These are phyloP conservation scores for Heliconius nattereri DNA, from an alignment of 1,140 invertebrate species.

Conservation along the genomic window DNA sequence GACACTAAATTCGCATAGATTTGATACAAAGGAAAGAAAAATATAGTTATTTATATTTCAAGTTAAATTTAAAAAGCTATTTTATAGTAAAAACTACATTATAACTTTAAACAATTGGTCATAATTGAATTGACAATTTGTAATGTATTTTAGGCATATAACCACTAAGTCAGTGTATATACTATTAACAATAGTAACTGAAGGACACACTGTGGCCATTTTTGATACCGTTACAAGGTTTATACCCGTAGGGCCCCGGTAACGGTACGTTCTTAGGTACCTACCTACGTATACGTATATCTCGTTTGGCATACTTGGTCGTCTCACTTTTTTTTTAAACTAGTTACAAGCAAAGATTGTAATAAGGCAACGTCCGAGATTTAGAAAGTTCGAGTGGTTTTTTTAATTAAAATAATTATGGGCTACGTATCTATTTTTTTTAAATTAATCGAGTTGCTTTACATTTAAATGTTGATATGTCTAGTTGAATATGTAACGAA, in stretches of 20 bases:
- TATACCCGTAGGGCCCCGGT: slow-evolving; percentile 48
- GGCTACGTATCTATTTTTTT: not conserved
- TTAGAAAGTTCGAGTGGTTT: slow-evolving; percentile 17
- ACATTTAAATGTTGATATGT: not conserved
- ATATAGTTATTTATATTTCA: not conserved
- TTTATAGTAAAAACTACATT: not conserved
- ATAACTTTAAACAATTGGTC: not conserved
- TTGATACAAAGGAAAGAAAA: not conserved
- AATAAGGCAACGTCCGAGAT: slow-evolving; percentile 34
- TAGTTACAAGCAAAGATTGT: slow-evolving; percentile 32
- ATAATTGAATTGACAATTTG: not conserved
- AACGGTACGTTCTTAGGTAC: slow-evolving; percentile 38
- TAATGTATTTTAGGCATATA: not conserved
- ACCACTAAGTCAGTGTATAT: not conserved
- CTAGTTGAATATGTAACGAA: not conserved
- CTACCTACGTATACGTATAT: slow-evolving; percentile 23
- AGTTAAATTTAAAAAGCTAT: not conserved
- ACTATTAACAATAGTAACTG: not conserved
- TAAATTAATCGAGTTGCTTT: not conserved
- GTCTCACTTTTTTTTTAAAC: slow-evolving; percentile 33
- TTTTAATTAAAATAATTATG: slow-evolving; percentile 17
- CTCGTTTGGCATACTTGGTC: slow-evolving; percentile 38
- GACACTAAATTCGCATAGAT: not conserved
- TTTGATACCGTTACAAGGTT: slow-evolving; percentile 43
- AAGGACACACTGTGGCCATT: slow-evolving; percentile 34